Percentiles rank a stretch among this genome's conserved stretches.
These are phyloP conservation scores for Erpobdella octoculata DNA, from an alignment of 2,888 invertebrate species.

Conservation along the genomic window DNA sequence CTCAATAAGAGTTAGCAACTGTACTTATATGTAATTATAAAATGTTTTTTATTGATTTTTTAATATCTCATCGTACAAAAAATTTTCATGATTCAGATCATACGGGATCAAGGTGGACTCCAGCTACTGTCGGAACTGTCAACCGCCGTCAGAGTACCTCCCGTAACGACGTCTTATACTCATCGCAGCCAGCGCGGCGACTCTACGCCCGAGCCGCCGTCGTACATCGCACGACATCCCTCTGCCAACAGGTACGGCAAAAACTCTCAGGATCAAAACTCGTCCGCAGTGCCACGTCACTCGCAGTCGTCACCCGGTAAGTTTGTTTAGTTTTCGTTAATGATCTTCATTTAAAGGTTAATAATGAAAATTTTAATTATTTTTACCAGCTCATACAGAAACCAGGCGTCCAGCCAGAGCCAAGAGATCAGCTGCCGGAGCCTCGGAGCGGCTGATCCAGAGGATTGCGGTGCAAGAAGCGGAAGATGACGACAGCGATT, in stretches of 20 bases:
- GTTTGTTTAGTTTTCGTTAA: no score
- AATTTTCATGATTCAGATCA: neutral
- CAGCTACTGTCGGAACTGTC: constrained; percentile 20
- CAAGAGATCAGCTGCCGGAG: constrained; percentile 22
- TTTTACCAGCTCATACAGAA: no score
- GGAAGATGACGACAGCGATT: constrained; percentile 3
- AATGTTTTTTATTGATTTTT: neutral
- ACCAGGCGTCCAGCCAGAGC: neutral
- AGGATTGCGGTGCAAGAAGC: neutral
- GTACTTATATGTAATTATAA: no score
- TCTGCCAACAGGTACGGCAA: neutral
- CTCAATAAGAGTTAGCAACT: no score
- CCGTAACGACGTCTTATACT: neutral
- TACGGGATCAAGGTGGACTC: constrained; percentile 1
- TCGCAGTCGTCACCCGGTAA: no score
- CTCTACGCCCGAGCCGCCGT: no score
- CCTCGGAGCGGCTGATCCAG: constrained; percentile 13
- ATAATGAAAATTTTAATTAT: no score
- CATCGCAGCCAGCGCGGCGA: no score
- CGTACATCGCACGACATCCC: neutral
- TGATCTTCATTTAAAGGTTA: no score
- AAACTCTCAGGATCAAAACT: neutral
- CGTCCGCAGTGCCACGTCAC: no score
- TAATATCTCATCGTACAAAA: neutral
- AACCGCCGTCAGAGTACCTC: neutral